These are phyloP conservation scores for Lasioglossum leucozonium DNA, from an alignment of 2,888 invertebrate species.

Conservation along the genomic window DNA sequence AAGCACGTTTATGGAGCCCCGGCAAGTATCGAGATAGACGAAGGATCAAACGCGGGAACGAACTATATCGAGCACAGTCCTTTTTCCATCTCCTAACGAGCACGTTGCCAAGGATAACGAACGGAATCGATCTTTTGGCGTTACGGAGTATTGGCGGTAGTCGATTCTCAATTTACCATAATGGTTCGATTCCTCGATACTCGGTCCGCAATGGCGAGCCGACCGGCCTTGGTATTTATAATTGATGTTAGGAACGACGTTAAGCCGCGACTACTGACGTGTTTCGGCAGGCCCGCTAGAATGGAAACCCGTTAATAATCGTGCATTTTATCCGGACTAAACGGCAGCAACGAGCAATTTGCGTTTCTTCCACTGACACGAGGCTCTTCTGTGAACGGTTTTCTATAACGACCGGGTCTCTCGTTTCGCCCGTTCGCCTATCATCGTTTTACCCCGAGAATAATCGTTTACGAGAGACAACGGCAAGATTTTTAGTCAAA, in stretches of 20 bases:
- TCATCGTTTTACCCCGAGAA: background rate
- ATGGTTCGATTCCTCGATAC: constrained; percentile 32
- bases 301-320: background rate
- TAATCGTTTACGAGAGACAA: background rate
- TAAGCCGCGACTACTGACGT: background rate
- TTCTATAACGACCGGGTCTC: constrained; percentile 40
- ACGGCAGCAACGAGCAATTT: constrained; percentile 44
- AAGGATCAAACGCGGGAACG: constrained; percentile 5
- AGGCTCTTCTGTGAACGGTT: constrained; percentile 10
- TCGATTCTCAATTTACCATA: constrained; percentile 38
- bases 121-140: constrained; percentile 31
- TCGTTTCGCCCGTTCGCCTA: constrained; percentile 39
- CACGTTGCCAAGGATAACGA: constrained; percentile 6
- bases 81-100: constrained; percentile 14
- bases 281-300: background rate
- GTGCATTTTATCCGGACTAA: constrained; percentile 25
- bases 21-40: background rate
- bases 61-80: background rate
- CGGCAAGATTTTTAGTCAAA: background rate
- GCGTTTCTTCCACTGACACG: constrained; percentile 39
- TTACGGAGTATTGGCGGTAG: background rate
- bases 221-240: constrained; percentile 38
- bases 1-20: background rate
- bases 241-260: background rate
- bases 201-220: constrained; percentile 19